Evolutionary conservation across 1,140 invertebrate genomes (phyloP).

Genomic region (Delia radicum): DNA sequence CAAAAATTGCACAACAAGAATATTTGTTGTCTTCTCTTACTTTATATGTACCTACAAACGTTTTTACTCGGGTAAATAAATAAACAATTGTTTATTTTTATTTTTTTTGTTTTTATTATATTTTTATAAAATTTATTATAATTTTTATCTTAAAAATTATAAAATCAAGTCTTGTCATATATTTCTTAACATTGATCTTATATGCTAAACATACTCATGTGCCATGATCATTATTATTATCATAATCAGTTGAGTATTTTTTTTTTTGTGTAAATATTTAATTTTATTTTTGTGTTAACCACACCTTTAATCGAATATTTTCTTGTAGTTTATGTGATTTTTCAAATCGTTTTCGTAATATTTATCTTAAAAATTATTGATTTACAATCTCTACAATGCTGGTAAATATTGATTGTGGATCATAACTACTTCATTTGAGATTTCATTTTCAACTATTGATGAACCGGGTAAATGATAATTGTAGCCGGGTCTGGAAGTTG

Average conservation of each 20-base stretch:
- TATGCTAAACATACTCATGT: background rate
- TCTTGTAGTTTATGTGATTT: too few species aligned
- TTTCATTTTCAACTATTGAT: background rate
- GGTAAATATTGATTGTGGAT: constrained; percentile 10
- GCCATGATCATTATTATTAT: background rate
- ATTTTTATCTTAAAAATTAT: background rate
- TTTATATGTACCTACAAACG: too few species aligned
- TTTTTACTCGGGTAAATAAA: too few species aligned
- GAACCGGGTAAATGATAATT: background rate
- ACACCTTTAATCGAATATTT: background rate
- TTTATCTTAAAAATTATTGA: too few species aligned
- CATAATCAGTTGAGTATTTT: background rate
- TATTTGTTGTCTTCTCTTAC: too few species aligned
- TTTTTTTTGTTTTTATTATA: background rate
- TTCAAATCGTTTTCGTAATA: too few species aligned
- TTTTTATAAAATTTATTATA: background rate
- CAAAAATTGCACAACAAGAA: too few species aligned
- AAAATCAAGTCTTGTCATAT: background rate
- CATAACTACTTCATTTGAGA: background rate
- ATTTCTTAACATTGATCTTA: background rate
- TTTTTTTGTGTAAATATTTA: background rate
- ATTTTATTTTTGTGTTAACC: background rate
- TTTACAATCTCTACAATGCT: background rate
- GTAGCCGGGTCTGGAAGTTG: background rate
- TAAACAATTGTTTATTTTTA: background rate